These are phyloP conservation scores for Zoanthus gigantus DNA, from an alignment of 92 coral and sea anemone genomes.

Conservation along the genomic window DNA sequence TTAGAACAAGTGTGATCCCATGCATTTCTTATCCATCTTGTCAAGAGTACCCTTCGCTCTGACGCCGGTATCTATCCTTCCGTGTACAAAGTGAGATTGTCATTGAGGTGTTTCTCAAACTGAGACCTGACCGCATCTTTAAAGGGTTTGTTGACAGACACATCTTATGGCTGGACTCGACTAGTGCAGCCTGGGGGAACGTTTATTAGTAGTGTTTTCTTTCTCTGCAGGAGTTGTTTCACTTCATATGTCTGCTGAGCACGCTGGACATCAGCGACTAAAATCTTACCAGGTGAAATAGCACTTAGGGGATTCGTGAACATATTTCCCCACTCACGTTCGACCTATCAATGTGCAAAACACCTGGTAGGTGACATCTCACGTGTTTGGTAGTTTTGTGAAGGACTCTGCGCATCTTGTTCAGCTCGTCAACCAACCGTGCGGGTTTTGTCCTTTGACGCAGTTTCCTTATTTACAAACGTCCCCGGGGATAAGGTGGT, in stretches of 20 bases:
- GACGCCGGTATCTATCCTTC: too few relatives aligned
- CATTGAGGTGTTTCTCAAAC: too few relatives aligned
- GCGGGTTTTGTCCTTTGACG: not conserved
- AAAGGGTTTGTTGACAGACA: slow-evolving; percentile 41
- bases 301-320: slow-evolving; percentile 44
- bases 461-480: slow-evolving; percentile 8
- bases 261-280: slow-evolving; percentile 57
- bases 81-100: too few relatives aligned
- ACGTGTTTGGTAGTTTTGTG: not conserved
- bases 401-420: not conserved
- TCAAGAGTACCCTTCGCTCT: too few relatives aligned
- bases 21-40: too few relatives aligned
- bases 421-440: not conserved
- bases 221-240: slow-evolving; percentile 22
- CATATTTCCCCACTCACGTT: slow-evolving; percentile 53
- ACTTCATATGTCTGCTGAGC: slow-evolving; percentile 60
- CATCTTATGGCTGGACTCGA: slow-evolving; percentile 44
- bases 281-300: slow-evolving; percentile 41
- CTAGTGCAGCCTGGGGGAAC: too few relatives aligned
- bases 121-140: too few relatives aligned
- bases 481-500: slow-evolving; percentile 14
- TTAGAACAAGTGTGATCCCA: too few relatives aligned
- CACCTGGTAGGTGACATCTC: slow-evolving; percentile 3
- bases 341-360: slow-evolving; percentile 16
- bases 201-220: too few relatives aligned